phyloP scores from a whole-genome alignment of 2,888 invertebrate species.

The Hyles lineata region DNA sequence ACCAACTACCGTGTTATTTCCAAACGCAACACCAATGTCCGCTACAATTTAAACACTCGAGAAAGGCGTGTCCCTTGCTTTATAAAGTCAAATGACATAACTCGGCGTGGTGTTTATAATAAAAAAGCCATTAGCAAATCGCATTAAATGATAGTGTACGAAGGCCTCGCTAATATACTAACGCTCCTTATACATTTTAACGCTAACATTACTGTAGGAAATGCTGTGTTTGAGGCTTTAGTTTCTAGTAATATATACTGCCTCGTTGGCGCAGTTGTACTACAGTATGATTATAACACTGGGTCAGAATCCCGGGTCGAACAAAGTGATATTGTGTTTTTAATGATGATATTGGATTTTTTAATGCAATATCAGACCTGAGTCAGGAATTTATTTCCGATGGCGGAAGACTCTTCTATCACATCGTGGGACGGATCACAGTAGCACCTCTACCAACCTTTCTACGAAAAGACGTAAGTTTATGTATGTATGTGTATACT shows the following conservation, averaged over 20 bases:
- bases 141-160: conserved; percentile 1
- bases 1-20: not conserved
- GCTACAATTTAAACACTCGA: not conserved
- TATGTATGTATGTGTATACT: too few relatives aligned
- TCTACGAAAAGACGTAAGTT: too few relatives aligned
- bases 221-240: not conserved
- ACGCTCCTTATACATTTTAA: not conserved
- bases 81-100: conserved; percentile 8
- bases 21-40: not conserved
- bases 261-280: too few relatives aligned
- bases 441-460: too few relatives aligned
- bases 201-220: not conserved
- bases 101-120: conserved; percentile 3
- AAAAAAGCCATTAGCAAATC: not conserved
- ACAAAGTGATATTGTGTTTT: too few relatives aligned
- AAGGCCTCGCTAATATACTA: not conserved
- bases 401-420: too few relatives aligned
- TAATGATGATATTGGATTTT: too few relatives aligned
- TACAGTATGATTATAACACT: too few relatives aligned
- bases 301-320: too few relatives aligned
- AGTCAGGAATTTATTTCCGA: too few relatives aligned
- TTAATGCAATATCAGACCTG: too few relatives aligned
- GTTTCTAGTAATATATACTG: not conserved
- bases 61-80: not conserved
- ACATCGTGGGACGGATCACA: too few relatives aligned